Evolutionary conservation across 2,113 vertebrate genomes (phyloP).

Genomic region (Tinamus guttatus): DNA sequence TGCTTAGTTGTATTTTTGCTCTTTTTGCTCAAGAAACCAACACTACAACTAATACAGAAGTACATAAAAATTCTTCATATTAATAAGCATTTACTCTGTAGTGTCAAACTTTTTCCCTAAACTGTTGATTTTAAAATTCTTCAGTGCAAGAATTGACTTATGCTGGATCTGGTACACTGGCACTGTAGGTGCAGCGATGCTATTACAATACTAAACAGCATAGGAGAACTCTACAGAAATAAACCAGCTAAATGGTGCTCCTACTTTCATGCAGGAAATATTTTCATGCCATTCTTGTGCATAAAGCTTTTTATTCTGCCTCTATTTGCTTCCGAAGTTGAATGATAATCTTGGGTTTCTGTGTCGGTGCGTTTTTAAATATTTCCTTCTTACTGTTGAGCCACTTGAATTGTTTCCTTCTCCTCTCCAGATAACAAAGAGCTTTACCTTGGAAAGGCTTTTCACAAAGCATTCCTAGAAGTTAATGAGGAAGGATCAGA

Average conservation of each 20-base stretch:
- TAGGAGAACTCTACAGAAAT: background rate
- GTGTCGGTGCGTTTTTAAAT: background rate
- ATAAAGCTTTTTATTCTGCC: background rate
- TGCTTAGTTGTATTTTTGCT: too few species aligned
- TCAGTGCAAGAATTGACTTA: background rate
- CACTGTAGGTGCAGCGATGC: background rate
- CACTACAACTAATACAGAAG: background rate
- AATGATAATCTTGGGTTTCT: fast-evolving
- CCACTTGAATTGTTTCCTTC: slow-evolving; percentile 13
- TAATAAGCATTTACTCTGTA: background rate
- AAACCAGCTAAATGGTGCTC: background rate
- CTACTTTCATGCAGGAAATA: background rate
- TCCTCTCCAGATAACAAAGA: slow-evolving; percentile 86
- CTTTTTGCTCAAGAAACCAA: background rate
- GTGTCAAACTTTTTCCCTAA: background rate
- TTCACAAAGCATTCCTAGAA: slow-evolving; percentile 96
- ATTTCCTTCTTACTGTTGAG: background rate
- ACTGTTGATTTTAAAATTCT: background rate
- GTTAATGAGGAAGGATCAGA: slow-evolving; percentile 97
- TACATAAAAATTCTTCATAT: background rate
- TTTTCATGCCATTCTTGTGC: background rate
- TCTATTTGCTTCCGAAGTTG: background rate
- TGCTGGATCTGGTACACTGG: background rate
- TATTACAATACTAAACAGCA: background rate
- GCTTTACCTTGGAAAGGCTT: slow-evolving; percentile 89